Base-by-base conservation (phyloP, 2,797 vertebrate species). In the Alfaro cultratus region DNA sequence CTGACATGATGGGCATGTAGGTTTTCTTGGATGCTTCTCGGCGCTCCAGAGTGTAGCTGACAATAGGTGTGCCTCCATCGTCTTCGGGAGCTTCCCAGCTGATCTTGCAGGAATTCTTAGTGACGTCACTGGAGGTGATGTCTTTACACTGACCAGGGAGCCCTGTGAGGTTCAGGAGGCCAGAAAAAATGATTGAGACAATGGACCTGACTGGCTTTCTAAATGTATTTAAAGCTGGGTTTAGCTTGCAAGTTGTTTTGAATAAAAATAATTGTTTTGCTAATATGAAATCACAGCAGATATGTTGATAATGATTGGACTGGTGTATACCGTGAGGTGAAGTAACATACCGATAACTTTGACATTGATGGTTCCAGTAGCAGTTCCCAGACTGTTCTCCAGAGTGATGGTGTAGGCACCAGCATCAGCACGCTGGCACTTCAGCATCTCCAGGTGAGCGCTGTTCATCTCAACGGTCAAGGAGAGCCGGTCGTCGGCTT, bases 1-100 rank as follows among this genome's bases (percentile, higher is more conserved):
- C 97, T 43, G 97, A 97, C 96, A 97, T 97, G 64, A 98, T 97
- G 10, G 98, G 97, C 89, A 98, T 94, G 73, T 97, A 99, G 29
- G 99, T 99, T 93, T 98, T 98, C 85, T 99, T 97, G 75, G 97
- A 97, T 78, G 97, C 96, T 92, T 99, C 98, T 78, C 98, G 97
- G 53, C 98, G 97, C 92, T 99, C 97, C 91, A 99, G 94, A 31
- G 97, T 95, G 74, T 99, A 99, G 91, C 98, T 97, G 78, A 98
- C 83, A 73, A 99, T 96, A 16, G 98, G 98, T 46, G 96, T 97
- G 73, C 97, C 96, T 9, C 99, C 99, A 81, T 99, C 97, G 46
- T 96, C 96, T 80, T 99, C 97, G 76, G 99, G 99, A 83, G 97
- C 96, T 76, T 97, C 97, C 99, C 99, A 99, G 79, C 96, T 96